Evolutionary conservation across 2,113 vertebrate genomes (phyloP), one percentile per base, ranked within the genome.

Genomic region (Thunnus thynnus): DNA sequence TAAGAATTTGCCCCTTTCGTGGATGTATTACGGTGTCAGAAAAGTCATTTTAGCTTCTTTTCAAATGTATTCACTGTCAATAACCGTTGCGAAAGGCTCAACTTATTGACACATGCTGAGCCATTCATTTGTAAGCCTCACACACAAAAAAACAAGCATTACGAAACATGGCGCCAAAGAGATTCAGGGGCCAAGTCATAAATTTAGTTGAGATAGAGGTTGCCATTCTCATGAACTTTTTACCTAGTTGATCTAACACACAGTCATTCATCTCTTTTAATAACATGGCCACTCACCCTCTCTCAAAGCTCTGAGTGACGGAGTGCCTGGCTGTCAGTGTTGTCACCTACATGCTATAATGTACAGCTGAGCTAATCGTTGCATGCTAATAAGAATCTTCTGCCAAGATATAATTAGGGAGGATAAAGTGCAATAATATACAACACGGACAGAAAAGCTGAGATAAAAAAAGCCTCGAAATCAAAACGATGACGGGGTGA

Each of bases 141-240:
- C 65, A 17, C 58, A 80, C 73, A 80, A 16, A 76, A 87, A 91
- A 87, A 87, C 74, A 90, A 84, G 88, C 68, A 67, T 93, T 88
- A 85, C 82, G 54, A 92, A 94, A 93, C 83, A 22, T 36, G 86
- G 75, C 78, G 65, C 89, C 87, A 78, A 84, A 66, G 68, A 86
- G 76, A 85, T 86, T 87, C 76, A 76, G 61, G 66, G 73, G 82
- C 78, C 77, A 80, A 63, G 91, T 89, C 82, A 80, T 95, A 93
- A 91, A 94, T 94, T 84, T 82, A 75, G 85, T 25, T 74, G 50
- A 81, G 91, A 86, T 58, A 89, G 88, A 90, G 86, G 84, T 89
- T 89, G 76, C 36, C 77, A 80, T 88, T 91, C 89, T 92, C 89
- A 88, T 90, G 92, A 94, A 93, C 93, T 93, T 80, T 92, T 94